Base-by-base conservation (phyloP, 2,797 vertebrate species). In the Geranospiza caerulescens region DNA sequence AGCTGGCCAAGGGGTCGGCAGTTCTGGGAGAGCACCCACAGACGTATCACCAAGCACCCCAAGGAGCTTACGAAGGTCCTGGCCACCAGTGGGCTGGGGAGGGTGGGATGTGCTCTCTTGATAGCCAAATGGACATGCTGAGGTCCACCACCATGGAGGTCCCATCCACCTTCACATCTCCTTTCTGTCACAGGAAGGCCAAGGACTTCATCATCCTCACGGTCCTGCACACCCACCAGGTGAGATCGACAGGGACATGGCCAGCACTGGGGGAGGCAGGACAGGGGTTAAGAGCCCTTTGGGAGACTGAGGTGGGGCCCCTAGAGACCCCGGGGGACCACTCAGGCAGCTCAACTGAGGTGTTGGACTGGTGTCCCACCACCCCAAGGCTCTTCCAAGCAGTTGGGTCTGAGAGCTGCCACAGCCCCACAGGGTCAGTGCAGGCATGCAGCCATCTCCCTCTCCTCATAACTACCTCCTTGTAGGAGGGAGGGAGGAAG, bases 181-280 rank as follows among this genome's bases (percentile, higher is more conserved):
- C 70, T 91, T 95, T 98, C 94, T 98, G 96, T 97, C 98, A 87
- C 95, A 99, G 99, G 98, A 98, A 97, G 96, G 99, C 99, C 98
- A 99, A 99, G 98, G 99, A 99, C 96, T 99, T 98, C 94, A 98
- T 99, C 97, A 97, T 99, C 98, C 99, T 99, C 98, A 99, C 99
- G 81, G 99, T 99, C 98, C 98, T 99, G 96, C 99, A 99, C 98
- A 98, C 99, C 93, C 99, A 99, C 98, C 99, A 99, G 99, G 99
- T 99, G 98, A 99, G 98, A 98, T 83, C 20, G 2, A 50, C 4
- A 1, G 68, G 72, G 82, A 82, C 14, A 15, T 10, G n/a, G 45
- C 38, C 80, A 53, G 38, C 59, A 47, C 42, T 11, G 1, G 29
- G 38, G 63, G 27, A 78, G 44, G 40, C 45, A 67, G 68, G 15